Base-by-base conservation (phyloP, 2,113 vertebrate species). In the Vicugna pacos region DNA sequence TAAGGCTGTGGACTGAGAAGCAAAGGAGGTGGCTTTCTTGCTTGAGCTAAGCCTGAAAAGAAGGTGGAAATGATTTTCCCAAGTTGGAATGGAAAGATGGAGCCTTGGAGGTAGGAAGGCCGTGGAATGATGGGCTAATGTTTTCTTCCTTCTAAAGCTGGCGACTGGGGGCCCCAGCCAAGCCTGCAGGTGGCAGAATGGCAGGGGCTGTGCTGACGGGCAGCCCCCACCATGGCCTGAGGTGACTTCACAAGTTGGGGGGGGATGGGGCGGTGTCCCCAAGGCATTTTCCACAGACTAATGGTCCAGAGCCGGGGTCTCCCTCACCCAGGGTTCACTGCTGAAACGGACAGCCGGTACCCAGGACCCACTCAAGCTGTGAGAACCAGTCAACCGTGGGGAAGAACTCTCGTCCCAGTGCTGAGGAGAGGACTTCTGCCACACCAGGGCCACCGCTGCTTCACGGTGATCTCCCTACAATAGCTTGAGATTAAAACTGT, bases 231-330 rank as follows among this genome's bases (percentile, higher is more conserved):
- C 1, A 3, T 48, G 32, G 28, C 1, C 50, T 1, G 0, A 28
- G 35, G 8, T 8, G 30, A 5, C 17, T 81, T 46, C 22, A 32
- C 48, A 65, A 48, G 24, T 30, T 24, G 65, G 30, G 0, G 6
- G 10, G 10, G 28, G 17, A 22, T 2, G 13, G 4, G 0, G 0
- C 13, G 1, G 48, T 30, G 60, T 17, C 10, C 12, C 1, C 12
- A 30, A 24, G 62, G 46, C 17, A 7, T 12, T 13, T 60, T 75
- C 26, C 1, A 28, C 12, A 35, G 14, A 77, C 13, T 3, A 14
- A 42, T 5, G 48, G 12, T 15, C 42, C 58, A 13, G 24, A 46
- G 3, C 38, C 56, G 22, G 0, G 0, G 10, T 50, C n/a, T 58
- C 12, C 20, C 30, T 60, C 16, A 8, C 3, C 28, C 50, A 69